phyloP scores from a whole-genome alignment of 2,113 vertebrate genomes.

The Stigmatopora nigra region DNA sequence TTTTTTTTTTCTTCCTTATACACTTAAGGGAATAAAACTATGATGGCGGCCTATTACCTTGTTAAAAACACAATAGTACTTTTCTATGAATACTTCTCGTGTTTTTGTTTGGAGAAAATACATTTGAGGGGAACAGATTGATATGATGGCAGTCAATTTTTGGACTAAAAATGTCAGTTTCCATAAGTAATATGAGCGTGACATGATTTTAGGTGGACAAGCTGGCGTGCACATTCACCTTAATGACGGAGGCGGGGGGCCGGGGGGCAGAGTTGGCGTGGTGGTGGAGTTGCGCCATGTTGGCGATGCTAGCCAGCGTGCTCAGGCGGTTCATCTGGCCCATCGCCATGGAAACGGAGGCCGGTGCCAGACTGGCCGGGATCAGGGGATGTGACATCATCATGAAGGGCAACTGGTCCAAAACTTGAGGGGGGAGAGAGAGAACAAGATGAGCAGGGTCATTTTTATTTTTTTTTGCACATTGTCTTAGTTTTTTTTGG shows the following conservation, averaged over 20 bases:
- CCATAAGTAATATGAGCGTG: constrained; percentile 19
- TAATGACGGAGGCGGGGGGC: constrained; percentile 93
- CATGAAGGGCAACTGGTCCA: constrained; percentile 98
- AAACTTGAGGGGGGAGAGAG: constrained; percentile 68
- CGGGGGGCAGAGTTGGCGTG: constrained; percentile 78
- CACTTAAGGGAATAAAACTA: background rate
- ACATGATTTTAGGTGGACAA: constrained; percentile 15
- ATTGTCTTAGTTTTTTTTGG: too few relatives aligned
- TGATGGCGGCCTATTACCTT: background rate
- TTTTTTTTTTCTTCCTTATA: background rate
- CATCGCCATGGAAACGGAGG: constrained; percentile 98
- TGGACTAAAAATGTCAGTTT: constrained; percentile 5
- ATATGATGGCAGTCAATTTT: background rate
- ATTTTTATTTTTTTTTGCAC: too few relatives aligned
- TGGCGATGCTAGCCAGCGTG: constrained; percentile 93
- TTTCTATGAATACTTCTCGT: background rate
- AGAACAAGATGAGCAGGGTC: background rate
- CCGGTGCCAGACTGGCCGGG: constrained; percentile 95
- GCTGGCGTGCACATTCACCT: constrained; percentile 71
- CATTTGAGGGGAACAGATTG: background rate
- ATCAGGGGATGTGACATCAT: constrained; percentile 99
- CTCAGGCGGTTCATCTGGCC: constrained; percentile 98
- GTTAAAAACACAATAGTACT: background rate
- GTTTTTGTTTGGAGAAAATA: background rate
- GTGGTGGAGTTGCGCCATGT: constrained; percentile 85